These are phyloP conservation scores for Aleiodes alternator DNA, from an alignment of 2,888 invertebrate genomes.

Conservation along the genomic window DNA sequence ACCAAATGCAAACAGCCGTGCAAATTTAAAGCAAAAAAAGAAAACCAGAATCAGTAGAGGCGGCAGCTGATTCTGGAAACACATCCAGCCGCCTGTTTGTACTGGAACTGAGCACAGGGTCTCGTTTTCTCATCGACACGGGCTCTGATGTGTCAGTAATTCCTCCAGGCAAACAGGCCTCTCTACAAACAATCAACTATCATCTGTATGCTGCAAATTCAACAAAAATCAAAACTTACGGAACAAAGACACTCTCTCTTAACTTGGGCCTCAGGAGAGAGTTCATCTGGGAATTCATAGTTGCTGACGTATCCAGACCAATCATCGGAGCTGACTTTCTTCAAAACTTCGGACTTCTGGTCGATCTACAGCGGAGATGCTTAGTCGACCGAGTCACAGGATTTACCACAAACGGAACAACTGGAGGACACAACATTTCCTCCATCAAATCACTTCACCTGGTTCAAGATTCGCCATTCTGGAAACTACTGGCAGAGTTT, in stretches of 20 bases:
- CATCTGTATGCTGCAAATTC: background rate
- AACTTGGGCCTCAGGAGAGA: background rate
- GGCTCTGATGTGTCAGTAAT: constrained; percentile 19
- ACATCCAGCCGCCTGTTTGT: constrained; percentile 10
- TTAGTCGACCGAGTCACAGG: background rate
- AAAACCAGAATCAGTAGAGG: background rate
- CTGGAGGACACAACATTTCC: background rate
- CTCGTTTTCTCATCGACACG: constrained; percentile 10
- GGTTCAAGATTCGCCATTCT: background rate
- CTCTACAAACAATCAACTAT: background rate
- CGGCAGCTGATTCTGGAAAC: background rate
- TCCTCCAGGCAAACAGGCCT: background rate
- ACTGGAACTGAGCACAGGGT: background rate
- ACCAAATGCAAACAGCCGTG: too few relatives aligned
- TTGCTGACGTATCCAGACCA: background rate
- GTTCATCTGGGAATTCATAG: background rate
- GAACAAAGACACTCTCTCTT: background rate
- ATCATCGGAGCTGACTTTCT: constrained; percentile 18
- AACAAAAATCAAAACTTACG: background rate
- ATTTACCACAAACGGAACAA: background rate
- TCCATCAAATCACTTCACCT: background rate
- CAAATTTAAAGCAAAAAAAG: too few relatives aligned
- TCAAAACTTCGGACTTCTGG: background rate
- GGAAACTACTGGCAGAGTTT: background rate
- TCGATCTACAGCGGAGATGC: background rate